A percentile compares a stretch with the other conserved stretches of the same genome.
These are phyloP conservation scores for Semicossyphus pulcher DNA, from an alignment of 2,113 vertebrate species.

Conservation along the genomic window DNA sequence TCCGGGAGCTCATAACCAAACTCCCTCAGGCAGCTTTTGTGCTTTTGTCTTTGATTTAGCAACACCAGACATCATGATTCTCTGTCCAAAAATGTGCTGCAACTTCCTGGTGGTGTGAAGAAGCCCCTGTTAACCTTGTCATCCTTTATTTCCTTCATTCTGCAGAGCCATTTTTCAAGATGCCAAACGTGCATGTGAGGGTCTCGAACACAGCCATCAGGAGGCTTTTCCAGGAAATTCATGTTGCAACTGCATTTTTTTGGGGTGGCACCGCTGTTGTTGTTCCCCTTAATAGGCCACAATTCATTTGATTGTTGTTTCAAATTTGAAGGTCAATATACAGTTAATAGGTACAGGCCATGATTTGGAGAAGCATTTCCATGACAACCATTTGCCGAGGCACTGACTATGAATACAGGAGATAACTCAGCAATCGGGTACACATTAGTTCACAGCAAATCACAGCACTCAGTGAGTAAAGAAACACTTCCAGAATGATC, in stretches of 20 bases:
- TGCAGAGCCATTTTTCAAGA: slow-evolving; percentile 38
- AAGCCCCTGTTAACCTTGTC: slow-evolving; percentile 51
- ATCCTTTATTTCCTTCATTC: slow-evolving; percentile 44
- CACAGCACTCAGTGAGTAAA: slow-evolving; percentile 1
- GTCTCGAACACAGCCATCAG: slow-evolving; percentile 15
- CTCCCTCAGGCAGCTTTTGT: slow-evolving; percentile 50
- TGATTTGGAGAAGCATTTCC: slow-evolving; percentile 70
- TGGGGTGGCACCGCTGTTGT: neutral
- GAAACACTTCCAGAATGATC: slow-evolving; percentile 36
- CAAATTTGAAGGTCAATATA: slow-evolving; percentile 56
- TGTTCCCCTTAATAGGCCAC: slow-evolving; percentile 40
- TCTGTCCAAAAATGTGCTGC: slow-evolving; percentile 42
- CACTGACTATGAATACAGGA: slow-evolving; percentile 52
- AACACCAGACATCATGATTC: slow-evolving; percentile 48
- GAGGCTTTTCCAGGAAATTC: slow-evolving; percentile 10
- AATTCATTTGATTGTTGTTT: slow-evolving; percentile 59
- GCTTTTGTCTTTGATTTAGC: slow-evolving; percentile 60
- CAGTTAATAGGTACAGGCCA: slow-evolving; percentile 64
- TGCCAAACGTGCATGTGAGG: neutral
- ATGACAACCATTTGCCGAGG: slow-evolving; percentile 70
- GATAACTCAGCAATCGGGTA: slow-evolving; percentile 61
- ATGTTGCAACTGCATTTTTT: neutral
- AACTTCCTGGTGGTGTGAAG: slow-evolving; percentile 39
- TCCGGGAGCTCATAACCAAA: slow-evolving; percentile 62
- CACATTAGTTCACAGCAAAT: slow-evolving; percentile 52